Conservation (phyloP, 1,140 invertebrate genomes). For the Psilanteris sp. region DNA sequence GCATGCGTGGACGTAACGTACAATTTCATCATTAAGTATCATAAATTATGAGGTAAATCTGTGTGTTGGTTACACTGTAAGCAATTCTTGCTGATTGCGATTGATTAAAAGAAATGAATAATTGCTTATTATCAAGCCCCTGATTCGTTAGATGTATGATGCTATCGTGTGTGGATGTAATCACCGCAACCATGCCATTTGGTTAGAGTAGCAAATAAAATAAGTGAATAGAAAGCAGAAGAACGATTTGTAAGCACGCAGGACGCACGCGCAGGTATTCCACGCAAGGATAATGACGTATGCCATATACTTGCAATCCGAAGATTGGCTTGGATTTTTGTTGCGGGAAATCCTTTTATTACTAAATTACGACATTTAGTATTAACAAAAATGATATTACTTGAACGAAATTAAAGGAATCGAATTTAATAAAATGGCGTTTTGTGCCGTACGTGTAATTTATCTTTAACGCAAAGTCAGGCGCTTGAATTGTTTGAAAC, state of each 20-base stretch:
- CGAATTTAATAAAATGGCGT: too few species aligned
- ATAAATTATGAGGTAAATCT: conserved; percentile 1
- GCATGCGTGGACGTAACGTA: too few species aligned
- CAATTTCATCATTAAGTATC: conserved; percentile 1
- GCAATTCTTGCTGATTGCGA: conserved; percentile 26
- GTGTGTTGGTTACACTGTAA: neutral
- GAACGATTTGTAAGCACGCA: conserved; percentile 55
- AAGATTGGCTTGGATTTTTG: conserved; percentile 22
- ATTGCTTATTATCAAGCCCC: conserved; percentile 27
- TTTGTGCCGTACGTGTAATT: too few species aligned
- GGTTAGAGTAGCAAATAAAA: conserved; percentile 44
- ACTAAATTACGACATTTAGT: conserved; percentile 12
- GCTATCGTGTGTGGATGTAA: conserved; percentile 47
- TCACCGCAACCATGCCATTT: conserved; percentile 42
- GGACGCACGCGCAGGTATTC: conserved; percentile 54
- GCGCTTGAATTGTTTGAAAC: too few species aligned
- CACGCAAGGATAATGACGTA: conserved; percentile 50
- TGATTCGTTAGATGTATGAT: conserved; percentile 25
- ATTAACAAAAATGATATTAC: neutral
- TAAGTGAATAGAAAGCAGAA: conserved; percentile 48
- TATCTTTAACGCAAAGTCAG: too few species aligned
- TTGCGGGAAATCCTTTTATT: conserved; percentile 21
- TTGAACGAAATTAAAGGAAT: too few species aligned
- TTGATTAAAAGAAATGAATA: conserved; percentile 55
- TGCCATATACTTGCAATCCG: conserved; percentile 41